Conservation (phyloP, 2,888 invertebrate species). For the Eupithecia abbreviata region DNA sequence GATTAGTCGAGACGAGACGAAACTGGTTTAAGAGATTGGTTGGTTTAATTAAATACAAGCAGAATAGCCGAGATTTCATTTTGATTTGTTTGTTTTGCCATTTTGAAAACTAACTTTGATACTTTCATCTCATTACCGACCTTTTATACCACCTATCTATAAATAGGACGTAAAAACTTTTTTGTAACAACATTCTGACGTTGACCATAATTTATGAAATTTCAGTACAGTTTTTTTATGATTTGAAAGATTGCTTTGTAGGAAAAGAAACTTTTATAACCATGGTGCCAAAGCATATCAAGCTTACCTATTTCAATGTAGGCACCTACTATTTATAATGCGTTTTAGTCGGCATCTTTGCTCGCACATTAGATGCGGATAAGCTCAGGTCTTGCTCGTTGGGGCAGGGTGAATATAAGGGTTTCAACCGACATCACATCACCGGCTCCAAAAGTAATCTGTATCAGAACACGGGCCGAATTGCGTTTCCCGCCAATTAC, state of each 20-base stretch:
- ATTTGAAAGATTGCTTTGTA: neutral
- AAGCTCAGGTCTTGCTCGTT: neutral
- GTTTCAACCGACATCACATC: neutral
- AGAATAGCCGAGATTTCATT: neutral
- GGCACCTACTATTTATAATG: neutral
- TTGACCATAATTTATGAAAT: neutral
- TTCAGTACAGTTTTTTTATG: neutral
- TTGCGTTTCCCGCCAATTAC: conserved; percentile 52
- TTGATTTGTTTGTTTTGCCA: neutral
- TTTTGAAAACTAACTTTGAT: neutral
- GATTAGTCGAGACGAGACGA: conserved; percentile 35
- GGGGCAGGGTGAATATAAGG: neutral
- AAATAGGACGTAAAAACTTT: neutral
- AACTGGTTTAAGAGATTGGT: conserved; percentile 17
- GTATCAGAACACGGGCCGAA: conserved; percentile 19
- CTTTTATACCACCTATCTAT: neutral
- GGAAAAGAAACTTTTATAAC: neutral
- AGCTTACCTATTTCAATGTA: neutral
- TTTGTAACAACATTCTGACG: neutral
- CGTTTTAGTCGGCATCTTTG: neutral
- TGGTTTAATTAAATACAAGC: neutral
- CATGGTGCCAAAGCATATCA: neutral
- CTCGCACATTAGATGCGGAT: neutral
- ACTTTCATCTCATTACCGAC: neutral
- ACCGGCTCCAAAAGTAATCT: conserved; percentile 7